Evolutionary conservation across 2,888 invertebrate genomes (phyloP).

Genomic region (Drosophila kuntzei): DNA sequence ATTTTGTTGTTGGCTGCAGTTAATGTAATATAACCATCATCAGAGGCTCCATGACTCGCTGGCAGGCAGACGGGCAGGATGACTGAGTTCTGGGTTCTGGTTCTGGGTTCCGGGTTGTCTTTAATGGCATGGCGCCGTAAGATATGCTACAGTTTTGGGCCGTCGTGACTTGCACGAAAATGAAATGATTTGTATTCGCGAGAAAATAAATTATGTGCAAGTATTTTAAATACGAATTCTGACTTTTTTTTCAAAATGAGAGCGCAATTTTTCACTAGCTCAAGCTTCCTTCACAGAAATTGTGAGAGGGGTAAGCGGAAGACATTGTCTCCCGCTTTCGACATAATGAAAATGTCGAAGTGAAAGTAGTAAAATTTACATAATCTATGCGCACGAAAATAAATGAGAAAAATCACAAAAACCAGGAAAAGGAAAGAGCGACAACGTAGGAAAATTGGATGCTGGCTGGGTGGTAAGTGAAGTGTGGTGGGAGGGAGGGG

Average conservation of each 20-base stretch:
- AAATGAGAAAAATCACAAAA: conserved; percentile 78
- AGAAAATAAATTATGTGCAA: conserved; percentile 80
- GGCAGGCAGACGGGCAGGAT: not conserved
- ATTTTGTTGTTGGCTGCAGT: conserved; percentile 66
- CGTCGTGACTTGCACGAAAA: conserved; percentile 78
- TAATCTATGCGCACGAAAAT: conserved; percentile 80
- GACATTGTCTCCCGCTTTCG: conserved; percentile 51
- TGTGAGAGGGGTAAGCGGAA: conserved; percentile 2
- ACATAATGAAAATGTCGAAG: conserved; percentile 81
- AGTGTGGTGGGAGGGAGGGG: too few relatives aligned
- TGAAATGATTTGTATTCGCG: conserved; percentile 81
- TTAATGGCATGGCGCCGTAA: conserved; percentile 66
- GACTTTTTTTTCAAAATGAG: conserved; percentile 65
- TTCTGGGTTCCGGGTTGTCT: conserved; percentile 33
- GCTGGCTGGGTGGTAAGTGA: not conserved
- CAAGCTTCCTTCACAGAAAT: not conserved
- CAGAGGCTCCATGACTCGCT: conserved; percentile 36
- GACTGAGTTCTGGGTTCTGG: not conserved
- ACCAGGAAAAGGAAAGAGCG: conserved; percentile 21
- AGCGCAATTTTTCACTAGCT: conserved; percentile 71
- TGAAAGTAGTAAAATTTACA: conserved; percentile 81
- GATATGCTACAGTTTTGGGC: conserved; percentile 73
- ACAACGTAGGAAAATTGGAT: conserved; percentile 3
- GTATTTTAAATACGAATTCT: conserved; percentile 79
- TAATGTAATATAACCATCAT: conserved; percentile 79